phyloP scores from a whole-genome alignment of 2,888 invertebrate genomes.

The Stenodema calcarata region DNA sequence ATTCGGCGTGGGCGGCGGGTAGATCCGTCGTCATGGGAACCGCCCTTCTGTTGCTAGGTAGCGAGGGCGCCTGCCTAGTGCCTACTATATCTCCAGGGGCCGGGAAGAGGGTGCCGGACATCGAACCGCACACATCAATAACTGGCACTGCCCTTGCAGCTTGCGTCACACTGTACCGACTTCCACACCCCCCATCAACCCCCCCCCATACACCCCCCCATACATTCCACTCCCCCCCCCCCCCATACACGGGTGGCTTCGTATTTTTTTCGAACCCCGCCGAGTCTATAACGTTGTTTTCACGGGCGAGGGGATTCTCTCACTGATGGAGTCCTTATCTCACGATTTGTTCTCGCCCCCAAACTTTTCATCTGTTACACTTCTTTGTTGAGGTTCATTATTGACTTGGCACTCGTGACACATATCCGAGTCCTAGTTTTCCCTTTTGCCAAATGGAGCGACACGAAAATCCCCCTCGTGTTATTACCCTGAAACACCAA shows the following conservation, averaged over 20 bases:
- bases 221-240: background rate
- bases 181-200: background rate
- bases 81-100: slow-evolving; percentile 5
- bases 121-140: slow-evolving; percentile 54
- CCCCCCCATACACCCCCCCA: background rate
- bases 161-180: slow-evolving; percentile 36
- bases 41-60: slow-evolving; percentile 46
- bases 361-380: slow-evolving; percentile 11
- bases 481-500: background rate
- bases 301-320: background rate
- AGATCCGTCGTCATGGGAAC: slow-evolving; percentile 45
- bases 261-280: background rate
- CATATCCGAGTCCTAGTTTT: background rate
- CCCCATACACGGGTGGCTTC: background rate
- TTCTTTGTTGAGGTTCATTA: background rate
- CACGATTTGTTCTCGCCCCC: slow-evolving; percentile 8
- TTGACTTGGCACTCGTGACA: slow-evolving; percentile 13
- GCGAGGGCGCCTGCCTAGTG: slow-evolving; percentile 49
- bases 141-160: slow-evolving; percentile 47
- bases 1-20: slow-evolving; percentile 45
- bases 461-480: background rate
- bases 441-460: background rate
- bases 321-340: slow-evolving; percentile 2
- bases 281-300: slow-evolving; percentile 4
- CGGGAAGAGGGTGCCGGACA: slow-evolving; percentile 46